phyloP scores from a whole-genome alignment of 2,113 vertebrate genomes.

The Ceyx melanurus region DNA sequence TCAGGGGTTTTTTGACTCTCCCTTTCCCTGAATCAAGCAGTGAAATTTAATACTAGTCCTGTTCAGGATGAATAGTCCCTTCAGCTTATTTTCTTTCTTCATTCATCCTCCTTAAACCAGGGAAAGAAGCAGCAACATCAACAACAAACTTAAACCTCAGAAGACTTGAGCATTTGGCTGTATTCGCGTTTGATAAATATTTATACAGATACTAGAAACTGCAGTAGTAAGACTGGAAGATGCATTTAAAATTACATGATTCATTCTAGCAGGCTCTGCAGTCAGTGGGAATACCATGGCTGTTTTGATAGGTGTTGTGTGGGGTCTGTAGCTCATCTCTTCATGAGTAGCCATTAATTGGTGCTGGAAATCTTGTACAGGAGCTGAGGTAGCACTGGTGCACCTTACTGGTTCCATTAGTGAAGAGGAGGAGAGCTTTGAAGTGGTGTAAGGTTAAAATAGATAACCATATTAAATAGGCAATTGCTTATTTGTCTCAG shows the following conservation, averaged over 20 bases:
- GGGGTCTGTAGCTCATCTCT: neutral
- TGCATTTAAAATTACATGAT: neutral
- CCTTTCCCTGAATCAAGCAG: neutral
- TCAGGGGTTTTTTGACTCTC: neutral
- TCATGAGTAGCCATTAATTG: fast-evolving
- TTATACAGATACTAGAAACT: neutral
- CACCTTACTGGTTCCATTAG: neutral
- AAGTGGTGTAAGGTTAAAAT: neutral
- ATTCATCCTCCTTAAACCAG: neutral
- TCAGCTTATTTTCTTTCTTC: neutral
- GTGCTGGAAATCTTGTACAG: neutral
- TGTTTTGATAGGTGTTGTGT: neutral
- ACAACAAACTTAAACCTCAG: neutral
- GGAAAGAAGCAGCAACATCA: neutral
- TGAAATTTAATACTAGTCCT: neutral
- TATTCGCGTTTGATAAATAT: neutral
- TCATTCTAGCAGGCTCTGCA: neutral
- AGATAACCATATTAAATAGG: neutral
- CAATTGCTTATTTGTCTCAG: neutral
- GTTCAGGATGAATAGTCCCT: neutral
- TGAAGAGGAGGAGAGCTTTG: neutral
- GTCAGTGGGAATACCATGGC: neutral
- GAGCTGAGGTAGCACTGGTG: neutral
- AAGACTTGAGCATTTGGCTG: neutral
- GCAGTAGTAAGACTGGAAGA: neutral